Conservation (phyloP, 1,140 invertebrate species). For the Drosophila nikananu region DNA sequence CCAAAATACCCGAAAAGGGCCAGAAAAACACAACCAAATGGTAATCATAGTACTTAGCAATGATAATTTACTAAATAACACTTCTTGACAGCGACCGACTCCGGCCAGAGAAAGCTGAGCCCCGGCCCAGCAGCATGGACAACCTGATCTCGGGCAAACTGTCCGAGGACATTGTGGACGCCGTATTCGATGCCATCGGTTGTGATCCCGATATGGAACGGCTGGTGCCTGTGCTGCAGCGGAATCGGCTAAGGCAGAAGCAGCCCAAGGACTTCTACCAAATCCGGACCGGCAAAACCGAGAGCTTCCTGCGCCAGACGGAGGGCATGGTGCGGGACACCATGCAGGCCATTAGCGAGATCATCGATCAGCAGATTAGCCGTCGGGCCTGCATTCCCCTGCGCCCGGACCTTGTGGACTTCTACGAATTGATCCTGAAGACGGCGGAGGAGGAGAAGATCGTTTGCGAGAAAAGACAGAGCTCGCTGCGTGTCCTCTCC, state of each 20-base stretch:
- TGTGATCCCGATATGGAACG: slow-evolving; percentile 64
- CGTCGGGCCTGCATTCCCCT: slow-evolving; percentile 62
- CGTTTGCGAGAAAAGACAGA: slow-evolving; percentile 61
- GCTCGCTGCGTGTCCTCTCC: slow-evolving; percentile 17
- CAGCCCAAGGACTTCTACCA: slow-evolving; percentile 56
- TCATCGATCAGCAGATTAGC: slow-evolving; percentile 69
- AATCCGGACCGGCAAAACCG: slow-evolving; percentile 54
- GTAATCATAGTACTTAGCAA: neutral
- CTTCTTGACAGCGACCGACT: neutral
- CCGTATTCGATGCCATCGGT: slow-evolving; percentile 57
- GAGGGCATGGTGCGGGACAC: slow-evolving; percentile 64
- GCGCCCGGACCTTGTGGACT: slow-evolving; percentile 62
- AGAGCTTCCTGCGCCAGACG: slow-evolving; percentile 39
- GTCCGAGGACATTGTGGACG: slow-evolving; percentile 54
- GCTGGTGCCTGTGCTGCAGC: slow-evolving; percentile 41
- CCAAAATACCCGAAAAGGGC: accelerated
- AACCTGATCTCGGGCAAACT: slow-evolving; percentile 50
- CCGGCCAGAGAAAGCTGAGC: neutral
- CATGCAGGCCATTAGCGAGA: slow-evolving; percentile 65
- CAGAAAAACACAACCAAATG: slow-evolving; percentile 4
- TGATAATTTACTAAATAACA: neutral
- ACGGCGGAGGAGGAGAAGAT: slow-evolving; percentile 55
- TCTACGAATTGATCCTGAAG: slow-evolving; percentile 69
- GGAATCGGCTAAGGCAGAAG: slow-evolving; percentile 37
- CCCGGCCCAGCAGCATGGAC: slow-evolving; percentile 1